Conservation (phyloP, 2,797 vertebrate genomes). For the Gymnoscopelus braueri region DNA sequence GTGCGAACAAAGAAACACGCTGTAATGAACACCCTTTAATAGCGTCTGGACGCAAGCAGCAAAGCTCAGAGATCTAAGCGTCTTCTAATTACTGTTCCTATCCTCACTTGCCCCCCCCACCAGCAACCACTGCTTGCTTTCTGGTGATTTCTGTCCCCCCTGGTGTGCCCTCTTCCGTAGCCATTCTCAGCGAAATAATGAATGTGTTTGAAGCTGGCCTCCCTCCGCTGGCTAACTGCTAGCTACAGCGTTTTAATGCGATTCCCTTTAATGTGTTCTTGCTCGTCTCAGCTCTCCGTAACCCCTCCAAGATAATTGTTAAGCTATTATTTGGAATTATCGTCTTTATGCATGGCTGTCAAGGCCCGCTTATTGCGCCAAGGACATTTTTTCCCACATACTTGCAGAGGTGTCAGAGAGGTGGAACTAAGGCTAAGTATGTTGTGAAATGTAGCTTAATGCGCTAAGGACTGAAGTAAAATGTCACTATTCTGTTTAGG, state of each 20-base stretch:
- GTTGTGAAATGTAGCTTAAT: conserved; percentile 16
- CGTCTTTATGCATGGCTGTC: conserved; percentile 45
- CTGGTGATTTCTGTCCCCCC: conserved; percentile 49
- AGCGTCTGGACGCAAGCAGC: conserved; percentile 10
- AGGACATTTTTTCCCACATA: conserved; percentile 10
- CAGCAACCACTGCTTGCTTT: conserved; percentile 46
- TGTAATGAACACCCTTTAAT: conserved; percentile 18
- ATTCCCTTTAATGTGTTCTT: conserved; percentile 54
- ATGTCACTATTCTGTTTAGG: no score
- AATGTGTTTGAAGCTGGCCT: conserved; percentile 53
- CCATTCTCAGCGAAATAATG: conserved; percentile 56
- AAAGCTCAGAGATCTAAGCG: conserved; percentile 31
- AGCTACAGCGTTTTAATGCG: conserved; percentile 49
- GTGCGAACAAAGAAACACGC: conserved; percentile 1
- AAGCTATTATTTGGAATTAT: conserved; percentile 47
- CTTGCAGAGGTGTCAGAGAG: conserved; percentile 7
- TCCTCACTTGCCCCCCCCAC: conserved; percentile 40
- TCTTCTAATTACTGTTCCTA: conserved; percentile 42
- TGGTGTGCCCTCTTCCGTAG: conserved; percentile 30
- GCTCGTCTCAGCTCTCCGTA: conserved; percentile 46
- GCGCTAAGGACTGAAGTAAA: no score
- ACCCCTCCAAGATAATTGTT: conserved; percentile 61
- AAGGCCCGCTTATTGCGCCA: conserved; percentile 31
- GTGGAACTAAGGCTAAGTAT: conserved; percentile 19
- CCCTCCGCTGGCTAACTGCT: conserved; percentile 41